Conservation (phyloP, 2,113 vertebrate species). For the Laticauda laticaudata region DNA sequence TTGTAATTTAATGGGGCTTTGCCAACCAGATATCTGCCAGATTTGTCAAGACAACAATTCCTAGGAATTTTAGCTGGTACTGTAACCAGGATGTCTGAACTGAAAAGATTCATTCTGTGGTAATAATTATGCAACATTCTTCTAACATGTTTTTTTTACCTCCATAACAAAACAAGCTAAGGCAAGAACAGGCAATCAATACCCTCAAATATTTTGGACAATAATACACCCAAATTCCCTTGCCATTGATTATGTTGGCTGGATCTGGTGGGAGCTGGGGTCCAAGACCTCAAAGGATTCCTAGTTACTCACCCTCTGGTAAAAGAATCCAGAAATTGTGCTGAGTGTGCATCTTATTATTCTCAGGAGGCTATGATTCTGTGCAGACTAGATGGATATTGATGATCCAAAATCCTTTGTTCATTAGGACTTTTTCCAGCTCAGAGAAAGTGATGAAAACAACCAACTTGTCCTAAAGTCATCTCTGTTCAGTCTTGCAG, state of each 20-base stretch:
- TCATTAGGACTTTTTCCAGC: constrained; percentile 24
- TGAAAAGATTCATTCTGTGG: not conserved
- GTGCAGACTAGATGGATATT: constrained; percentile 47
- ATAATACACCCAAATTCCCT: not conserved
- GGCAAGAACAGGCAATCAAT: not conserved
- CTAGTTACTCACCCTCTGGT: no score
- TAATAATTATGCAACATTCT: not conserved
- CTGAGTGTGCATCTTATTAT: not conserved
- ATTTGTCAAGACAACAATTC: not conserved
- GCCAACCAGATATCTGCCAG: not conserved
- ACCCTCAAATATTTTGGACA: not conserved
- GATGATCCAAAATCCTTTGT: constrained; percentile 26
- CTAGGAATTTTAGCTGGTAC: not conserved
- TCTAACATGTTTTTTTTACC: not conserved
- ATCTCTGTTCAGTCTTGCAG: constrained; percentile 41
- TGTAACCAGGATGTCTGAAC: not conserved
- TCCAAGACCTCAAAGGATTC: not conserved
- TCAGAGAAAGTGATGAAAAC: constrained; percentile 29
- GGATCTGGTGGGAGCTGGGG: not conserved
- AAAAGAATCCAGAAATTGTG: not conserved
- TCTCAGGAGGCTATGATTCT: constrained; percentile 32
- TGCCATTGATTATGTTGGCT: not conserved
- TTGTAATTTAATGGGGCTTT: not conserved
- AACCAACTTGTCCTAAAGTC: constrained; percentile 37
- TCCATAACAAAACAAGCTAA: not conserved